Conservation (phyloP, 2,888 invertebrate genomes). For the Podabrus alpinus region DNA sequence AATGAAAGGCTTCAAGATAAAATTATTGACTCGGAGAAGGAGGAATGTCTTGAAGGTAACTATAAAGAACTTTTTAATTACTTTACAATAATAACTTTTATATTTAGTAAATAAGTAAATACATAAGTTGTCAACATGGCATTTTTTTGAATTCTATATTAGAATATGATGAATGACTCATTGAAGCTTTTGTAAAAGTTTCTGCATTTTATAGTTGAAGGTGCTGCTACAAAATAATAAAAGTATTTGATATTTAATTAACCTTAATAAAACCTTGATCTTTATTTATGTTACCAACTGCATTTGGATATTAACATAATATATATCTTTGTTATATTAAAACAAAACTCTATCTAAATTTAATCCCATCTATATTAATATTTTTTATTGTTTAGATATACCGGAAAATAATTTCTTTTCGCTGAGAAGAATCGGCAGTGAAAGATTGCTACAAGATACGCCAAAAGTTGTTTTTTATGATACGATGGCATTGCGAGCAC, state of each 20-base stretch:
- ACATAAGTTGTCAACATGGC: background rate
- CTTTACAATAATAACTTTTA: background rate
- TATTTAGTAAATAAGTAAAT: background rate
- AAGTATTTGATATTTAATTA: background rate
- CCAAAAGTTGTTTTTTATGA: constrained; percentile 70
- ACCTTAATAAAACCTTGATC: background rate
- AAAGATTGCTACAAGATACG: constrained; percentile 49
- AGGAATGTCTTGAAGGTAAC: constrained; percentile 21
- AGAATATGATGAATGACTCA: background rate
- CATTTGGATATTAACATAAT: background rate
- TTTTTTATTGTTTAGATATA: constrained; percentile 7
- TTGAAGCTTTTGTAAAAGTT: background rate
- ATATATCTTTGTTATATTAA: background rate
- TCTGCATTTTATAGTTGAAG: background rate
- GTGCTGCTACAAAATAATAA: background rate
- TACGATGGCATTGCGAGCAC: constrained; percentile 79
- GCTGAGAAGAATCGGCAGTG: constrained; percentile 54
- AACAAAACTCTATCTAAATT: background rate
- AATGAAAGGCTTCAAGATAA: constrained; percentile 10
- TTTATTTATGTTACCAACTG: background rate
- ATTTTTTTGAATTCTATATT: background rate
- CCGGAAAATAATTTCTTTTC: constrained; percentile 35
- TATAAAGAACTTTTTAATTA: background rate
- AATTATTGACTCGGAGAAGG: constrained; percentile 18
- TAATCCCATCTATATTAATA: background rate